Percentiles rank a stretch among this genome's conserved stretches.
phyloP scores from a whole-genome alignment of 2,797 vertebrate species.

The Eulemur mongoz region DNA sequence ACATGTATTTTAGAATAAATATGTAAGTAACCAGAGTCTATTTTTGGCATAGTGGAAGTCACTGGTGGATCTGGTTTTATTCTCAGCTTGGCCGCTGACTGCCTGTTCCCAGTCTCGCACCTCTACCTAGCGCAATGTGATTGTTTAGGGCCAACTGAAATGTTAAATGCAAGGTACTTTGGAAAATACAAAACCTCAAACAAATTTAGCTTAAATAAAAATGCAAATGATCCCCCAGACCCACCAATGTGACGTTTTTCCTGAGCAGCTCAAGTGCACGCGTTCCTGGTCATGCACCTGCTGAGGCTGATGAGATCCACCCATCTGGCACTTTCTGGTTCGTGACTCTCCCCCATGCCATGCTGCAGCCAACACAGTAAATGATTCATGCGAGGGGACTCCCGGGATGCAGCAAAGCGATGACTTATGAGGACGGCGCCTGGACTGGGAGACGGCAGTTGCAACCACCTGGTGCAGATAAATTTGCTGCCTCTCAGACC shows the following conservation, averaged over 20 bases:
- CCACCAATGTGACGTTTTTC: not conserved
- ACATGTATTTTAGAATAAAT: not conserved
- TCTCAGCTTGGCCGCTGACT: not conserved
- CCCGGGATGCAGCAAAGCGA: constrained; percentile 25
- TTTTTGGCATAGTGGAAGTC: not conserved
- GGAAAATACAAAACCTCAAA: not conserved
- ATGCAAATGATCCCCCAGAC: not conserved
- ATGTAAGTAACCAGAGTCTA: not conserved
- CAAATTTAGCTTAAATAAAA: not conserved
- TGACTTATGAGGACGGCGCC: constrained; percentile 29
- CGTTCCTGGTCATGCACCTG: not conserved
- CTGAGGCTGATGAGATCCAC: not conserved
- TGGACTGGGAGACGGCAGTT: not conserved
- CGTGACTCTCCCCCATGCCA: not conserved
- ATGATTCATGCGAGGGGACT: constrained; percentile 39
- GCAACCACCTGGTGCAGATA: constrained; percentile 60
- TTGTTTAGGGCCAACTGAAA: not conserved
- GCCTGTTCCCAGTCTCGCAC: not conserved
- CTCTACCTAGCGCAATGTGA: not conserved
- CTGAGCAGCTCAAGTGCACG: not conserved
- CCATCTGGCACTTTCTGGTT: not conserved
- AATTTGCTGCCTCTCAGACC: not conserved
- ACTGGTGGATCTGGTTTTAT: not conserved
- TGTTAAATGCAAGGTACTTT: not conserved
- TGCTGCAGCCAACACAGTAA: not conserved